phyloP scores from a whole-genome alignment of 2,797 vertebrate species.

The Pampus argenteus region DNA sequence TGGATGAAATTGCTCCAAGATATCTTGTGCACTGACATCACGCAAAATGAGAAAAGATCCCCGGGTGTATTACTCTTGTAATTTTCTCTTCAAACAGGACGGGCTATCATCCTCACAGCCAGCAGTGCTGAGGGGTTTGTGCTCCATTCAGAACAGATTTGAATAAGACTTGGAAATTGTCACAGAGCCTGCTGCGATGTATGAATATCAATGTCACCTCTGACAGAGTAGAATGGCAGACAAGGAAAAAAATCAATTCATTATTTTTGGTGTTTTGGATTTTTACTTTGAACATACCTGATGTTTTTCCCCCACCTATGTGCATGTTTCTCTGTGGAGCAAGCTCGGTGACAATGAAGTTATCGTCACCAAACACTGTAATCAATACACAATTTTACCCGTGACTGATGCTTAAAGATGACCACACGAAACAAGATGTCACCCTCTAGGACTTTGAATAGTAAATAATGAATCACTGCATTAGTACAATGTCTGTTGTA shows the following conservation, averaged over 20 bases:
- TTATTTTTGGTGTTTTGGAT: constrained; percentile 67
- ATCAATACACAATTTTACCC: constrained; percentile 68
- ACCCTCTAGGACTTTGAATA: constrained; percentile 52
- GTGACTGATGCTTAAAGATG: constrained; percentile 58
- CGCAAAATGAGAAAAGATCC: constrained; percentile 64
- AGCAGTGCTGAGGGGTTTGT: constrained; percentile 66
- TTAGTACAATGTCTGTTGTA: constrained; percentile 63
- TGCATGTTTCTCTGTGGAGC: constrained; percentile 17
- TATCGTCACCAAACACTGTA: constrained; percentile 48
- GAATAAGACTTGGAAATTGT: constrained; percentile 79
- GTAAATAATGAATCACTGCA: constrained; percentile 73
- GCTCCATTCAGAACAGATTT: constrained; percentile 74
- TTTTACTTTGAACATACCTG: constrained; percentile 52
- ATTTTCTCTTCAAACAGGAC: constrained; percentile 80
- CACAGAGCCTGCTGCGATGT: constrained; percentile 72
- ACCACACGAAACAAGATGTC: constrained; percentile 64
- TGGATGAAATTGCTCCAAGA: constrained; percentile 54
- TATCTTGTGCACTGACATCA: constrained; percentile 60
- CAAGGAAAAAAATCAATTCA: constrained; percentile 74
- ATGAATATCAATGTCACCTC: constrained; percentile 84
- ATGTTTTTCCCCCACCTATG: neutral
- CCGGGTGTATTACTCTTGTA: constrained; percentile 70
- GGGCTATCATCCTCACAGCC: constrained; percentile 74
- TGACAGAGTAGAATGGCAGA: constrained; percentile 62
- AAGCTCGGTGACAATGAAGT: constrained; percentile 28